A percentile compares a stretch with the other conserved stretches of the same genome.
Conservation (phyloP, 2,113 vertebrate genomes). For the Austrofundulus limnaeus region DNA sequence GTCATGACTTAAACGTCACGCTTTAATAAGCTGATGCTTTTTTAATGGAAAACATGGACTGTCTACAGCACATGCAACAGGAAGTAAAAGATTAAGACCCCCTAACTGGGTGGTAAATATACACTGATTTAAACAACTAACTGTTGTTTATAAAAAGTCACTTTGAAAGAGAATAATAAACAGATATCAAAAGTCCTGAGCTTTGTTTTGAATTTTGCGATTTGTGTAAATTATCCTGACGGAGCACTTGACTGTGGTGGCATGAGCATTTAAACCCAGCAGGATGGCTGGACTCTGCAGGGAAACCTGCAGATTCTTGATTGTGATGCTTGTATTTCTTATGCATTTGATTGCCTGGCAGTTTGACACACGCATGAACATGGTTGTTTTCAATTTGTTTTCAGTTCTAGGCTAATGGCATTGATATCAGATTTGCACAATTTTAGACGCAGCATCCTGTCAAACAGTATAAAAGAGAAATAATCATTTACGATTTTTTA, state of each 20-base stretch:
- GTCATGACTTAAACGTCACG: too few relatives aligned
- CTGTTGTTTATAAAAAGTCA: background rate
- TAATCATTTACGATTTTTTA: background rate
- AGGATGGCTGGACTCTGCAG: background rate
- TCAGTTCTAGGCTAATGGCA: background rate
- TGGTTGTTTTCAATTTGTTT: background rate
- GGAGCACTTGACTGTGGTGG: background rate
- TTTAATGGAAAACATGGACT: too few relatives aligned
- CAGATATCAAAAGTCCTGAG: background rate
- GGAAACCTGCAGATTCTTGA: conserved; percentile 2
- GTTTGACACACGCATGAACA: background rate
- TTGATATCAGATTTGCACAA: background rate
- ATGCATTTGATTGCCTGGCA: background rate
- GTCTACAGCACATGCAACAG: too few relatives aligned
- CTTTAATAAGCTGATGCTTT: too few relatives aligned
- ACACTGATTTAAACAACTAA: too few relatives aligned
- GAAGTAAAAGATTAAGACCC: too few relatives aligned
- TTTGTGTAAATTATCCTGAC: background rate
- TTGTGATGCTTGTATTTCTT: background rate
- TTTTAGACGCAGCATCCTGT: background rate
- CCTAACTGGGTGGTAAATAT: too few relatives aligned
- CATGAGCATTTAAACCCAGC: background rate
- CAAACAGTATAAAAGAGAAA: background rate
- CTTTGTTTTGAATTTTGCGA: background rate
- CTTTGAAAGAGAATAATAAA: background rate